Conservation (phyloP, 2,888 invertebrate genomes). For the Tiliacea citrago region DNA sequence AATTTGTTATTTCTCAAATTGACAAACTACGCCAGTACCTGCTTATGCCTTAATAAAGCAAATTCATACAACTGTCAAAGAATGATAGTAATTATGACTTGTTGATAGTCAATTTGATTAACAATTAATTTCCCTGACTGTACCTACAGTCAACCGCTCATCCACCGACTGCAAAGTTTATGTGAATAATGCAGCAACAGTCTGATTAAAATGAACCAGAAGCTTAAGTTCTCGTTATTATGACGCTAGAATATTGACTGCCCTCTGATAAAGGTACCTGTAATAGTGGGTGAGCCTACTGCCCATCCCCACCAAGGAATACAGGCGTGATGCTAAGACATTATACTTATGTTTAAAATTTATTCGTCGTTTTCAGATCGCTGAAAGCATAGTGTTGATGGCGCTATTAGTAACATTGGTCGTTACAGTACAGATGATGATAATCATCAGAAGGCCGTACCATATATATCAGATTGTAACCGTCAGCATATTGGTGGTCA, state of each 20-base stretch:
- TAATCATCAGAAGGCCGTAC: accelerated
- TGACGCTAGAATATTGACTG: neutral
- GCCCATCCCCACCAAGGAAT: no score
- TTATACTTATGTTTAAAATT: neutral
- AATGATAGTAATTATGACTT: no score
- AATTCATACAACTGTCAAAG: no score
- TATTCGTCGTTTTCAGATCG: slow-evolving; percentile 26
- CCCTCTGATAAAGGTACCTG: no score
- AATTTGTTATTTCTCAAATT: no score
- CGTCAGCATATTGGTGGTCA: neutral
- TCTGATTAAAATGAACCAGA: neutral
- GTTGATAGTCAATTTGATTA: no score
- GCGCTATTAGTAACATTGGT: neutral
- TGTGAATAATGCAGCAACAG: neutral
- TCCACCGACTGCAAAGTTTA: no score
- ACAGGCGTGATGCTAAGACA: neutral
- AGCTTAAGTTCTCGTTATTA: neutral
- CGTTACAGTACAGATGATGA: accelerated
- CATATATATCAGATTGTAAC: accelerated
- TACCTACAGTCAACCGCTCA: no score
- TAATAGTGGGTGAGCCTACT: neutral
- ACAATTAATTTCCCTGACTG: no score
- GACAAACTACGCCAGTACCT: no score
- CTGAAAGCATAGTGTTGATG: neutral
- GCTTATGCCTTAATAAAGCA: no score